phyloP scores from a whole-genome alignment of 2,113 vertebrate species.

The Cynoglossus semilaevis region DNA sequence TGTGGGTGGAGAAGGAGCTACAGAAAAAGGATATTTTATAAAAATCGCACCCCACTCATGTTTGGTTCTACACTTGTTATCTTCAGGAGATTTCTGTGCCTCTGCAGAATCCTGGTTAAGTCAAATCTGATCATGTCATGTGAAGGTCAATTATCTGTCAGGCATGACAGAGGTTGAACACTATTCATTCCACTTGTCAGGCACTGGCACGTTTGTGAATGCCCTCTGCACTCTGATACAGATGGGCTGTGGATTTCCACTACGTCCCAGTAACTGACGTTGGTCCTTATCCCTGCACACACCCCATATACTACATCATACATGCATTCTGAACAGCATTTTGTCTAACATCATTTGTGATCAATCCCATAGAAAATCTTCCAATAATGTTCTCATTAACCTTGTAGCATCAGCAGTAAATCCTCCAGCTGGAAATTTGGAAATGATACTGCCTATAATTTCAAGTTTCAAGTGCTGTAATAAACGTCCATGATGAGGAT shows the following conservation, averaged over 20 bases:
- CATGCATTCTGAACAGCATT: neutral
- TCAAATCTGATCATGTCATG: too few relatives aligned
- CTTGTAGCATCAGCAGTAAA: neutral
- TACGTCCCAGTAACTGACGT: too few relatives aligned
- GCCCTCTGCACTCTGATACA: neutral
- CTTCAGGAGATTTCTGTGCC: too few relatives aligned
- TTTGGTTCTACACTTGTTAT: too few relatives aligned
- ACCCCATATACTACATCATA: neutral
- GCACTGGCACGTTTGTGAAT: neutral
- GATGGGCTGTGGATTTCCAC: neutral
- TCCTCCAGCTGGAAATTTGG: neutral
- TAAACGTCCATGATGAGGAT: constrained; percentile 16
- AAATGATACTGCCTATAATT: neutral
- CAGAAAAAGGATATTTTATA: too few relatives aligned
- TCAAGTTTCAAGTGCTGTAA: neutral
- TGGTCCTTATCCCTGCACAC: too few relatives aligned
- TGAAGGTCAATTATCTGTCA: too few relatives aligned
- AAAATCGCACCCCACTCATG: too few relatives aligned
- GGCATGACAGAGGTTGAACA: too few relatives aligned
- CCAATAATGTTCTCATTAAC: neutral
- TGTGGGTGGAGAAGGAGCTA: too few relatives aligned
- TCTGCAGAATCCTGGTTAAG: too few relatives aligned
- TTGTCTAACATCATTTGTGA: neutral
- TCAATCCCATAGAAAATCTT: neutral
- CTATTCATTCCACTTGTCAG: neutral